phyloP scores from a whole-genome alignment of 2,888 invertebrate genomes.

The Amiota communis region DNA sequence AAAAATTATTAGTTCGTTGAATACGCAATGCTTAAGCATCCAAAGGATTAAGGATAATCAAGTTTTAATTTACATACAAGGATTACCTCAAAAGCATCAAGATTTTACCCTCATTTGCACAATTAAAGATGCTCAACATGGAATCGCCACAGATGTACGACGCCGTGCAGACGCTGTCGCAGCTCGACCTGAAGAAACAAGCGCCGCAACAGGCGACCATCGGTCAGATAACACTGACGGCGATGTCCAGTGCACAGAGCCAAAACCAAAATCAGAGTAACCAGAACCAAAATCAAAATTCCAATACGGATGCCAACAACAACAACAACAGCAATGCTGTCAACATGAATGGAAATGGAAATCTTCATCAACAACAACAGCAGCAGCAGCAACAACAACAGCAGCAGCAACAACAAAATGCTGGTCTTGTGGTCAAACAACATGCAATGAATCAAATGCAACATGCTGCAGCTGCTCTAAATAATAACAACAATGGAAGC shows the following conservation, averaged over 20 bases:
- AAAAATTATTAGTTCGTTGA: background rate
- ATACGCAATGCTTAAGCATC: background rate
- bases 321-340: constrained; percentile 49
- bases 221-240: constrained; percentile 71
- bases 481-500: constrained; percentile 54
- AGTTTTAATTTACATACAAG: constrained; percentile 5
- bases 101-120: constrained; percentile 69
- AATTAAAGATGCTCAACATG: constrained; percentile 73
- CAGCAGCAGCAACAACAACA: constrained; percentile 54
- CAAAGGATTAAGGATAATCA: background rate
- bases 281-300: constrained; percentile 30
- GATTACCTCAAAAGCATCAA: constrained; percentile 56
- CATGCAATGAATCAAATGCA: constrained; percentile 73
- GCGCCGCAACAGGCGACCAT: constrained; percentile 71
- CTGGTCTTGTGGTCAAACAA: constrained; percentile 70
- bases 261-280: constrained; percentile 43
- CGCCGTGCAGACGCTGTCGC: constrained; percentile 73
- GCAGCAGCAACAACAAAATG: constrained; percentile 59
- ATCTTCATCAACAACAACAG: constrained; percentile 53
- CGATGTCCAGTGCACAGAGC: constrained; percentile 68
- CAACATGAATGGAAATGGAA: constrained; percentile 10
- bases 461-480: constrained; percentile 64
- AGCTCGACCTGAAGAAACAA: constrained; percentile 73
- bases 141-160: constrained; percentile 75
- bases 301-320: constrained; percentile 48